phyloP scores from a whole-genome alignment of 2,797 vertebrate species.

The Pitangus sulphuratus region DNA sequence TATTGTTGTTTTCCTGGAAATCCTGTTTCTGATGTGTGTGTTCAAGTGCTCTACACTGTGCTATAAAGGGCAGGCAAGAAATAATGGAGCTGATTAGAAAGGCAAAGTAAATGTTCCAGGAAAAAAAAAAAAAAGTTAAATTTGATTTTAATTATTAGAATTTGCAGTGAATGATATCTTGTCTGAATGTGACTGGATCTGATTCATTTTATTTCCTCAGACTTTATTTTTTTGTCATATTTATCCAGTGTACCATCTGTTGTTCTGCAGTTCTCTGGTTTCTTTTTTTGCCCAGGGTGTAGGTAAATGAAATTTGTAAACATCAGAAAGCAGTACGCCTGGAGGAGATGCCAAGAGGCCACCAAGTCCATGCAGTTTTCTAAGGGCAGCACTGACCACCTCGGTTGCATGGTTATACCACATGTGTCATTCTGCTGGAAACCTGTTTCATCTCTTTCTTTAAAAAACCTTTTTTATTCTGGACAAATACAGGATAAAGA shows the following conservation, averaged over 20 bases:
- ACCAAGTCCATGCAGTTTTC: not conserved
- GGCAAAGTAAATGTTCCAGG: not conserved
- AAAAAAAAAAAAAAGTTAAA: not conserved
- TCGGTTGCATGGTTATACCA: too few relatives aligned
- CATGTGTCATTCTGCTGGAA: not conserved
- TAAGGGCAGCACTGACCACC: not conserved
- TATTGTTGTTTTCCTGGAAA: not conserved
- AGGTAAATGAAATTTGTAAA: not conserved
- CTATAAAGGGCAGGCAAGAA: not conserved
- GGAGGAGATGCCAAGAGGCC: not conserved
- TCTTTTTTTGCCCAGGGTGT: not conserved
- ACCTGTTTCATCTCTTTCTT: not conserved
- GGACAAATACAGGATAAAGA: not conserved
- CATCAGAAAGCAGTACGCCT: not conserved
- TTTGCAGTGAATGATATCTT: not conserved
- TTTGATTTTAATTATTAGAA: not conserved
- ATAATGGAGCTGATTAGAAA: not conserved
- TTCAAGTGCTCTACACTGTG: not conserved
- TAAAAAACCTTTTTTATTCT: not conserved
- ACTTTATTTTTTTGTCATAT: not conserved
- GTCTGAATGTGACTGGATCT: not conserved
- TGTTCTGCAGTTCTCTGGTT: not conserved
- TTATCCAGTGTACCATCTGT: not conserved
- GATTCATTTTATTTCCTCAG: not conserved
- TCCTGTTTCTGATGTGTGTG: not conserved